Base-by-base conservation (phyloP, 2,888 invertebrate genomes). In the Subacronicta megacephala region DNA sequence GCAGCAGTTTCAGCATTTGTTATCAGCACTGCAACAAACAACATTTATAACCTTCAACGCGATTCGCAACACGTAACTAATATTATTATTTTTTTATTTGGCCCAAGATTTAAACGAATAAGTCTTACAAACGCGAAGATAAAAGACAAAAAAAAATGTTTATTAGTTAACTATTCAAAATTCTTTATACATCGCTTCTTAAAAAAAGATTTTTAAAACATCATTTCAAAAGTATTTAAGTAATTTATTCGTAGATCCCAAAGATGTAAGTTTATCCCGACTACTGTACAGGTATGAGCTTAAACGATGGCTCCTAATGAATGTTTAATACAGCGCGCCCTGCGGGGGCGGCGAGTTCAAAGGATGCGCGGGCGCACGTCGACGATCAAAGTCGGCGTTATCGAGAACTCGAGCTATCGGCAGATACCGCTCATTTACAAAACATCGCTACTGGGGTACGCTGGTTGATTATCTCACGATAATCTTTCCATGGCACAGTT, bases 361-460 rank as follows among this genome's bases (percentile, higher is more conserved):
- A 91, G 83, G 74, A 81, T 78, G 79, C 80, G 79, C 72, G 78
- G 75, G 63, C 66, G 66, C 80, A 67, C 62, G 67, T 63, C 62
- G 59, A 58, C 80, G 82, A 87, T 90, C 90, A 92, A 91, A 89
- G 90, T 85, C 87, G 89, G 81, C 87, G 83, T 88, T 90, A 90
- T 89, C 89, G 83, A 77, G 85, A 83, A 87, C 89, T 88, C 83
- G 84, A 85, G 82, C 84, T 86, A 85, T 84, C 83, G 76, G 64
- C 75, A 80, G 82, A 88, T 87, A 83, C 85, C 81, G 73, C 74
- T 74, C 75, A 83, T 87, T 87, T 85, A 81, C 78, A 77, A 72
- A 78, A 57, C 79, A 75, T 72, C 56, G 90, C 92, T 92, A 90
- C 92, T 82, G 92, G 75, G 80, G 81, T 89, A 88, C 88, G 83